Evolutionary conservation across 2,888 invertebrate genomes (phyloP), one percentile per base, ranked within the genome.

Genomic region (Stenchaetothrips biformis): DNA sequence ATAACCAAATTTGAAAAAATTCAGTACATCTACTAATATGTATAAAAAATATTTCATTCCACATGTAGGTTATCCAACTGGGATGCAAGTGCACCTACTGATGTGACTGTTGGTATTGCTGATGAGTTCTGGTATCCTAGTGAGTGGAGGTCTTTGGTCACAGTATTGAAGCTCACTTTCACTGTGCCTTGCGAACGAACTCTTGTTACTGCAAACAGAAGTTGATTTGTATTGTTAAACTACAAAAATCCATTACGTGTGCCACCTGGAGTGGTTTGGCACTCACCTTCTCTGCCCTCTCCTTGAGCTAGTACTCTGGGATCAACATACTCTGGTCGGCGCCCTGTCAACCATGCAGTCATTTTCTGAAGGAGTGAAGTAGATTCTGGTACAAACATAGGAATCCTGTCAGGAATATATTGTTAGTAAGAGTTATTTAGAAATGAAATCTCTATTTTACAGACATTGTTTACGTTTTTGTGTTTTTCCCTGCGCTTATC

Each of bases 271-370:
- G 77, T 80, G 79, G 67, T 77, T 82, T 59, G 81, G 59, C 53
- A 85, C 90, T 88, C 88, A 97, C 97, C 92, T 90, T 97, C 96
- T 86, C 94, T 92, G 84, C 97, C 97, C 83, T 94, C 94, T 62
- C 94, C 95, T 80, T 92, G 93, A 1, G 96, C 93, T 77, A 99
- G 88, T 86, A 96, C 92, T 85, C 93, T 92, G 0, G 96, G 94
- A 86, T 98, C 95, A 80, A 95, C 91, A 83, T 96, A 91, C 87
- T 99, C 98, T 0, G 98, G 97, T 83, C 93, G 89, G 83, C 93
- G 89, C 0, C 96, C 95, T 13, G 94, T 92, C 81, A 96, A 85
- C 95, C 96, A 96, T 11, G 94, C 91, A 21, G 93, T 89, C 85
- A 97, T 89, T 85, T 91, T 92, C 88, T 90, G 94, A 49, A 96